A percentile compares a stretch with the other conserved stretches of the same genome.
These are phyloP conservation scores for Pristionchus japonicus DNA, from an alignment of 2,888 invertebrate genomes.

Conservation along the genomic window DNA sequence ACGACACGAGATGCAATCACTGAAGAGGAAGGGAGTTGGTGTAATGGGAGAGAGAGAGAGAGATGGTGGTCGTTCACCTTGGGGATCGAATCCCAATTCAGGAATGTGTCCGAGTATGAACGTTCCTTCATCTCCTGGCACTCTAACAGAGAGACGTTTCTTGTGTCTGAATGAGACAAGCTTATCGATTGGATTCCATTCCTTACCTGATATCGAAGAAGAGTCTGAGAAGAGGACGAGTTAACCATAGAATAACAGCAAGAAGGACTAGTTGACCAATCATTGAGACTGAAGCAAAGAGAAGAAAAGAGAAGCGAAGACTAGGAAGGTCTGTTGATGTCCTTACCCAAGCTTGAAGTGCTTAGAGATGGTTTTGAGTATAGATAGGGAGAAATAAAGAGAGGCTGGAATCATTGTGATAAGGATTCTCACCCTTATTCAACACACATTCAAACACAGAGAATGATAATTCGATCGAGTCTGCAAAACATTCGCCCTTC, in stretches of 20 bases:
- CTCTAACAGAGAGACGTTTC: not conserved
- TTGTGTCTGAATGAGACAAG: not conserved
- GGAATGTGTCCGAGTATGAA: not conserved
- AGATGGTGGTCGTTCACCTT: no score
- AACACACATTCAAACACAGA: not conserved
- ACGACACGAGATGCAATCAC: not conserved
- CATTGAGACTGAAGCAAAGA: not conserved
- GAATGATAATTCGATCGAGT: not conserved
- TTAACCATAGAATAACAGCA: not conserved
- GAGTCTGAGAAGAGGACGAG: not conserved
- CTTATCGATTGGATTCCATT: not conserved
- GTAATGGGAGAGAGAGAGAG: no score
- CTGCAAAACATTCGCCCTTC: not conserved
- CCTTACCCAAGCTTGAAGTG: not conserved
- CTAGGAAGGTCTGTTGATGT: not conserved
- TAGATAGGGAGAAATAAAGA: not conserved
- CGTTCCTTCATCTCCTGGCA: constrained; percentile 7
- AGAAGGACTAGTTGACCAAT: not conserved
- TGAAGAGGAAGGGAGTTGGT: not conserved
- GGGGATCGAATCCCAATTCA: not conserved
- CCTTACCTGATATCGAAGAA: not conserved
- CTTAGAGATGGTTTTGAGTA: not conserved
- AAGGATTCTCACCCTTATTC: constrained; percentile 2
- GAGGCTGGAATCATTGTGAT: not conserved
- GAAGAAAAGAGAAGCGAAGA: not conserved